Conservation (phyloP, 2,113 vertebrate species). For the Solenodon paradoxus region DNA sequence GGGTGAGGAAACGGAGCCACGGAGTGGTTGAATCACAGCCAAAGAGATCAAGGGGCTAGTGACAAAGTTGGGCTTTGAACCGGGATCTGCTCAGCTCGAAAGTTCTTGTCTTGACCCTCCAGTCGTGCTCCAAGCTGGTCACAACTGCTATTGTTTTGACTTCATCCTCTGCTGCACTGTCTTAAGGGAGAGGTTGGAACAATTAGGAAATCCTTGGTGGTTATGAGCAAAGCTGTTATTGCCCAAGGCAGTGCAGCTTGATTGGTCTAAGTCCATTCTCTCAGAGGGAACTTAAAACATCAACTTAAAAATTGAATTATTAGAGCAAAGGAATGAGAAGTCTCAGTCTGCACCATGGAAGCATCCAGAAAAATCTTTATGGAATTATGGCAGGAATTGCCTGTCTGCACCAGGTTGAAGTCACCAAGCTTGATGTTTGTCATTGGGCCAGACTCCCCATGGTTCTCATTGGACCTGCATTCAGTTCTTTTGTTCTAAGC, state of each 20-base stretch:
- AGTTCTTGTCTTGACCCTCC: not conserved
- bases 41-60: not conserved
- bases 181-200: constrained; percentile 47
- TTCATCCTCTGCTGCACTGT: not conserved
- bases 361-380: not conserved
- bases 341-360: not conserved
- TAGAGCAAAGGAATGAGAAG: not conserved
- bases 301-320: constrained; percentile 49
- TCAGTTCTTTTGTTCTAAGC: not conserved
- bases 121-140: not conserved
- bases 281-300: constrained; percentile 34
- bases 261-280: constrained; percentile 33
- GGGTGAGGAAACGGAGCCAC: not conserved
- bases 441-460: not conserved
- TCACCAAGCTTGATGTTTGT: not conserved
- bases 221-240: constrained; percentile 57
- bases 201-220: constrained; percentile 60
- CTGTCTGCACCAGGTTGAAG: not conserved
- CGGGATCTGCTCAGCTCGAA: not conserved
- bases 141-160: not conserved
- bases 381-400: not conserved
- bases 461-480: not conserved
- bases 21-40: not conserved
- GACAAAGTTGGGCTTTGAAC: not conserved
- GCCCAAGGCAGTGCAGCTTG: constrained; percentile 20